Conservation (phyloP, 2,113 vertebrate species). For the Hyperopisus bebe region DNA sequence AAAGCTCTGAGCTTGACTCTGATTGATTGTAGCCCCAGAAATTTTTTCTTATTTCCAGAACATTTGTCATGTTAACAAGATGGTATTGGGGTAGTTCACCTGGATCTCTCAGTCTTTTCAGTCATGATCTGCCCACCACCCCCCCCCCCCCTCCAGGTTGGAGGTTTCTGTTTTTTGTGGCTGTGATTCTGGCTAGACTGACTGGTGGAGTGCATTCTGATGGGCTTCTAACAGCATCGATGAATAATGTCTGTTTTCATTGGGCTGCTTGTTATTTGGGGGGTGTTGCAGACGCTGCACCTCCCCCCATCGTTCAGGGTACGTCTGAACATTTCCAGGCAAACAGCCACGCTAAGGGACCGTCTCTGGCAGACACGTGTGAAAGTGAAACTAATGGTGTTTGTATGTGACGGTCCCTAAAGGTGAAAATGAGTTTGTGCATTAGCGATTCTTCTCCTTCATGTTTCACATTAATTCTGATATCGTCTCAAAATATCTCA, state of each 20-base stretch:
- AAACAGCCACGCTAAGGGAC: background rate
- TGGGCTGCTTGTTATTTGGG: background rate
- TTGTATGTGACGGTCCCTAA: background rate
- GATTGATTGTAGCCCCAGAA: background rate
- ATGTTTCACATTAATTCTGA: background rate
- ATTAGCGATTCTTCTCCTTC: background rate
- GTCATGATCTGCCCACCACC: background rate
- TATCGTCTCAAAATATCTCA: background rate
- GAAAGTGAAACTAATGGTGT: background rate
- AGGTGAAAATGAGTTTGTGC: background rate
- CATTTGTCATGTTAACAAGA: background rate
- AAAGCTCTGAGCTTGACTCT: background rate
- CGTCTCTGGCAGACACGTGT: background rate
- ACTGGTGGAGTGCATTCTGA: background rate
- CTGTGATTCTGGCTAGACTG: background rate
- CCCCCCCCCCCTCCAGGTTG: background rate
- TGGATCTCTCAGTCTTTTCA: background rate
- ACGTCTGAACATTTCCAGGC: background rate
- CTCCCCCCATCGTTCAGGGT: background rate
- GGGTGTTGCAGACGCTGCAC: background rate
- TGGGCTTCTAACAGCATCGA: background rate
- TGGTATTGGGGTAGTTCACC: background rate
- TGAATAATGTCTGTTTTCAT: slow-evolving; percentile 6
- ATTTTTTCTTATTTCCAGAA: background rate
- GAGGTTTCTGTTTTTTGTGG: background rate